These are phyloP conservation scores for Periplaneta americana DNA, from an alignment of 1,140 invertebrate species.

Conservation along the genomic window DNA sequence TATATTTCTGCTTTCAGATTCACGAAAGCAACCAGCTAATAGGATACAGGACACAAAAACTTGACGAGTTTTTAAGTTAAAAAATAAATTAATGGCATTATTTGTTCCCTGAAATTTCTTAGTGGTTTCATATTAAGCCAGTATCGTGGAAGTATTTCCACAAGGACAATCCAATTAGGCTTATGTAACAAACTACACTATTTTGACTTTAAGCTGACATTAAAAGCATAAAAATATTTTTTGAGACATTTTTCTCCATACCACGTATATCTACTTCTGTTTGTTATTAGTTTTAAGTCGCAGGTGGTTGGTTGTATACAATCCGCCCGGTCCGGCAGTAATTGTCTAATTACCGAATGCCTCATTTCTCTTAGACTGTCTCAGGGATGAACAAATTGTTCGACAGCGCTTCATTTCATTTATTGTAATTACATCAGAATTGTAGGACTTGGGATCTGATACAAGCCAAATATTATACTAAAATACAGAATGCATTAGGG, in stretches of 20 bases:
- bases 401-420: no score
- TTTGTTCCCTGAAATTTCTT: not conserved
- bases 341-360: not conserved
- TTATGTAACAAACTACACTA: not conserved
- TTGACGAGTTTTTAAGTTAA: not conserved
- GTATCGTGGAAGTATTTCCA: not conserved
- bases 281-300: not conserved
- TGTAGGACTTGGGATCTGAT: no score
- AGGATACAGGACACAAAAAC: not conserved
- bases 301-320: not conserved
- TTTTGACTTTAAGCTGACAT: not conserved
- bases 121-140: not conserved
- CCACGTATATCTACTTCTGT: not conserved
- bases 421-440: no score
- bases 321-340: not conserved
- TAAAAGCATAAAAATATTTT: not conserved
- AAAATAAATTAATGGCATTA: not conserved
- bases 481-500: no score
- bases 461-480: no score
- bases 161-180: not conserved
- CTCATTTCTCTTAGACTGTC: not conserved
- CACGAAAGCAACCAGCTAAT: not conserved
- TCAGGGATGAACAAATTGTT: no score
- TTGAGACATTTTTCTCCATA: not conserved
- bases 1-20: no score